These are phyloP conservation scores for Saguinus imperator DNA, from an alignment of 2,113 vertebrate genomes.

Conservation along the genomic window DNA sequence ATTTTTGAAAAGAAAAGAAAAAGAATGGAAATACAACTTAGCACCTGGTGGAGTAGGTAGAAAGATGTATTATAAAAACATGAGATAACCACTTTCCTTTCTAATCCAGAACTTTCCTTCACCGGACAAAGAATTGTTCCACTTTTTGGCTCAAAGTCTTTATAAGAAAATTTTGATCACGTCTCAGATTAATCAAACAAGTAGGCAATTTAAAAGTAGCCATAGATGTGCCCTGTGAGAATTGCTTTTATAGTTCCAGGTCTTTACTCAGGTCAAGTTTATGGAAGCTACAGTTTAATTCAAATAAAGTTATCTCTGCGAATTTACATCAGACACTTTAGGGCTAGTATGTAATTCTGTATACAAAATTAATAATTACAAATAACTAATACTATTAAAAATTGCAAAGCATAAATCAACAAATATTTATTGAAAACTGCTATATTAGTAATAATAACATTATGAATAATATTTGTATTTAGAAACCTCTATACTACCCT, in stretches of 20 bases:
- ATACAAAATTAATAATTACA: not conserved
- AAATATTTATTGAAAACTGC: conserved; percentile 9
- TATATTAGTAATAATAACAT: not conserved
- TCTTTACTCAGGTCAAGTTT: conserved; percentile 32
- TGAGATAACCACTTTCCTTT: not conserved
- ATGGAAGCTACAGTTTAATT: not conserved
- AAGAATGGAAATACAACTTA: conserved; percentile 17
- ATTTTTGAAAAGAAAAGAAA: too few species aligned
- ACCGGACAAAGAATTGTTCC: not conserved
- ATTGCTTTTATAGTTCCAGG: not conserved
- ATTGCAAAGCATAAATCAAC: not conserved
- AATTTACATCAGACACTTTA: not conserved
- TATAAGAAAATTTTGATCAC: conserved; percentile 22
- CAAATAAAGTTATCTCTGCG: not conserved
- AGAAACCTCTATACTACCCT: not conserved
- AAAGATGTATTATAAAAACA: not conserved
- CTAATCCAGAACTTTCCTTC: not conserved
- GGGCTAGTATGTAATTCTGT: not conserved
- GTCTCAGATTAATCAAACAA: conserved; percentile 13
- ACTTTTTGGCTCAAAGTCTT: not conserved
- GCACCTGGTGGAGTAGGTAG: not conserved
- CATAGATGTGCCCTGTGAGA: not conserved
- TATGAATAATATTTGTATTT: not conserved
- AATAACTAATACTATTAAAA: not conserved
- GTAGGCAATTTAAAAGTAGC: not conserved